A percentile compares a stretch with the other conserved stretches of the same genome.
Conservation (phyloP, 2,888 invertebrate species). For the Ceriagrion tenellum region DNA sequence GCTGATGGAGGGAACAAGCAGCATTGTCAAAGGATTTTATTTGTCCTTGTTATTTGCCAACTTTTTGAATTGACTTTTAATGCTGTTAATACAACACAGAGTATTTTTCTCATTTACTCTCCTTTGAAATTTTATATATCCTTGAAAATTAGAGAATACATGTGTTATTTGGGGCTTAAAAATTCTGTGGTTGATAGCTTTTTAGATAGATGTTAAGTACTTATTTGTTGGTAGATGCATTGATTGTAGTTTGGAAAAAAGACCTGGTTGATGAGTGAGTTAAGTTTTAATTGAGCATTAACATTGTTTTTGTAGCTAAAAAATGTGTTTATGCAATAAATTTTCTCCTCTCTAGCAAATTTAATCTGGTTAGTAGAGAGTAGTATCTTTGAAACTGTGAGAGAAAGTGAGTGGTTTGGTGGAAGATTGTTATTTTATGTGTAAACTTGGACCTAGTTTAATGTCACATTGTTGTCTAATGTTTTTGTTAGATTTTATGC, state of each 20-base stretch:
- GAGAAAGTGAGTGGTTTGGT: conserved; percentile 34
- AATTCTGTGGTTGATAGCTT: conserved; percentile 57
- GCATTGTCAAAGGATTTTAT: conserved; percentile 46
- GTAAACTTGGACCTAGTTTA: conserved; percentile 27
- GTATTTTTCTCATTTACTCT: conserved; percentile 40
- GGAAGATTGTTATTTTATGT: conserved; percentile 55
- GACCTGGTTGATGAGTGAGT: conserved; percentile 11
- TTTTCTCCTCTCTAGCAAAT: conserved; percentile 22
- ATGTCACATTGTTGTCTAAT: conserved; percentile 43
- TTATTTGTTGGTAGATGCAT: conserved; percentile 66
- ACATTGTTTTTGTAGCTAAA: conserved; percentile 60
- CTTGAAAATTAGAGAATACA: conserved; percentile 44
- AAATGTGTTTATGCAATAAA: conserved; percentile 16
- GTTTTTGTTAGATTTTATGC: conserved; percentile 49
- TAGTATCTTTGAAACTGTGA: conserved; percentile 51
- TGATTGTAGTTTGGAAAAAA: conserved; percentile 51
- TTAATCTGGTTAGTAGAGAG: conserved; percentile 54
- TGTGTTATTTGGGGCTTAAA: conserved; percentile 59
- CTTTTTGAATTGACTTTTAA: conserved; percentile 34
- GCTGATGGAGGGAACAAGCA: conserved; percentile 51
- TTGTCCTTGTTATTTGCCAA: conserved; percentile 9
- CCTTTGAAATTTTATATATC: conserved; percentile 40
- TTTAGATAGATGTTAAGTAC: conserved; percentile 63
- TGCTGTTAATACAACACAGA: conserved; percentile 22
- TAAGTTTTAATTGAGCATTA: conserved; percentile 48